Evolutionary conservation across 2,113 vertebrate species (phyloP).

Genomic region (Gorsachius goisagi): DNA sequence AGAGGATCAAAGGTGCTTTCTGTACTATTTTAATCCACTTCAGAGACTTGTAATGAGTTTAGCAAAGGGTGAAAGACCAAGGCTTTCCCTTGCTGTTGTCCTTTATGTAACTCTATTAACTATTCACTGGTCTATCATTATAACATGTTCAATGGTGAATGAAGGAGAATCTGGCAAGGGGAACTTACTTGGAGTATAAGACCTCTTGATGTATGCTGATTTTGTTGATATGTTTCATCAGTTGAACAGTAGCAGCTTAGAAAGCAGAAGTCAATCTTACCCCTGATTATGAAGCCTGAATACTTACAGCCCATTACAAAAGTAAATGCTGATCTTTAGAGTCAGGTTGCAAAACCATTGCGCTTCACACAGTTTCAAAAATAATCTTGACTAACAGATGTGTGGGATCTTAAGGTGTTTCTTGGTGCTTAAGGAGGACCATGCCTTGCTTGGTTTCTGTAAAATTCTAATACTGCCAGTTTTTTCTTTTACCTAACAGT

Average conservation of each 20-base stretch:
- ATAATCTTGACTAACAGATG: not conserved
- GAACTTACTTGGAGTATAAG: not conserved
- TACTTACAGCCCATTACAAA: not conserved
- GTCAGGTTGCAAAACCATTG: not conserved
- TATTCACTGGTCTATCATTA: not conserved
- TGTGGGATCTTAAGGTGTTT: not conserved
- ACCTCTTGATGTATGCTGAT: conserved; percentile 49
- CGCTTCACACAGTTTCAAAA: not conserved
- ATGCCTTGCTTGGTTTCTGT: not conserved
- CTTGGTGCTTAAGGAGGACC: not conserved
- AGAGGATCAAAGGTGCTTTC: conserved; percentile 3
- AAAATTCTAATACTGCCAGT: not conserved
- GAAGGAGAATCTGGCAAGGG: conserved; percentile 36
- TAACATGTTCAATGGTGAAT: conserved; percentile 22
- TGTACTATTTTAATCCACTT: conserved; percentile 31
- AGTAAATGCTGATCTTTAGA: not conserved
- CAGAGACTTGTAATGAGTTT: not conserved
- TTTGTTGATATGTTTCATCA: conserved; percentile 39
- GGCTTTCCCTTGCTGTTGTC: not conserved
- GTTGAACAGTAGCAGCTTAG: not conserved
- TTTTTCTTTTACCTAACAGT: not conserved
- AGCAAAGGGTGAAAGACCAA: not conserved
- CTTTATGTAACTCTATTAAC: not conserved
- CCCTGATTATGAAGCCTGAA: not conserved
- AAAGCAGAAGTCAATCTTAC: conserved; percentile 39